phyloP scores from a whole-genome alignment of 2,888 invertebrate genomes.

The Escarpia spicata region DNA sequence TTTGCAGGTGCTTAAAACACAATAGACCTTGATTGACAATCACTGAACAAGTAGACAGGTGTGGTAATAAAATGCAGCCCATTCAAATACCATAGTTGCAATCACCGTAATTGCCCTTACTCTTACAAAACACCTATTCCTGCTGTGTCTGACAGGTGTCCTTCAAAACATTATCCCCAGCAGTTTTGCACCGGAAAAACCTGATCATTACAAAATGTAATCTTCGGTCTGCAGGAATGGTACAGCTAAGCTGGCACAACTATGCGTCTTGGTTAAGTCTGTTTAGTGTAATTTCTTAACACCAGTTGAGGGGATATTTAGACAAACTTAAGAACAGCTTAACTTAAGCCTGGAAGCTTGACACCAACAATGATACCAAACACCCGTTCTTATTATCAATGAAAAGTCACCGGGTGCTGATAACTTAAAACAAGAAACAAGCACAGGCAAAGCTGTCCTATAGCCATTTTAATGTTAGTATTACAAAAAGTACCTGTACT shows the following conservation, averaged over 20 bases:
- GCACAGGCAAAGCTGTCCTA: background rate
- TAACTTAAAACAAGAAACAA: background rate
- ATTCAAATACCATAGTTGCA: background rate
- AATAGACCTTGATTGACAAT: background rate
- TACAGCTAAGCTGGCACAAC: background rate
- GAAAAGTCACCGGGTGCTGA: background rate
- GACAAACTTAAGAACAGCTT: background rate
- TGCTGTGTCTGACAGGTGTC: background rate
- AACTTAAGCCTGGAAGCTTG: background rate
- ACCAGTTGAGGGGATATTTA: background rate
- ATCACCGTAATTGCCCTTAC: background rate
- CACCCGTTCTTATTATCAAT: background rate
- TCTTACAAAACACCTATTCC: background rate
- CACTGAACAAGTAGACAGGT: background rate
- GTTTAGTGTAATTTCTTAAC: background rate
- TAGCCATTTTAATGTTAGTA: background rate
- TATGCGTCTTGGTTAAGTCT: background rate
- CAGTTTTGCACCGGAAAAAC: background rate
- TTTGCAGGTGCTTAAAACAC: background rate
- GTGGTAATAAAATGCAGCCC: background rate
- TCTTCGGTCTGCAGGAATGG: background rate
- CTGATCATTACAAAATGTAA: background rate
- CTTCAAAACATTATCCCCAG: background rate
- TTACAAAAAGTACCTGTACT: too few species aligned
- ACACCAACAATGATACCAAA: background rate